phyloP scores from a whole-genome alignment of 2,797 vertebrate genomes.

The Spheniscus humboldti region DNA sequence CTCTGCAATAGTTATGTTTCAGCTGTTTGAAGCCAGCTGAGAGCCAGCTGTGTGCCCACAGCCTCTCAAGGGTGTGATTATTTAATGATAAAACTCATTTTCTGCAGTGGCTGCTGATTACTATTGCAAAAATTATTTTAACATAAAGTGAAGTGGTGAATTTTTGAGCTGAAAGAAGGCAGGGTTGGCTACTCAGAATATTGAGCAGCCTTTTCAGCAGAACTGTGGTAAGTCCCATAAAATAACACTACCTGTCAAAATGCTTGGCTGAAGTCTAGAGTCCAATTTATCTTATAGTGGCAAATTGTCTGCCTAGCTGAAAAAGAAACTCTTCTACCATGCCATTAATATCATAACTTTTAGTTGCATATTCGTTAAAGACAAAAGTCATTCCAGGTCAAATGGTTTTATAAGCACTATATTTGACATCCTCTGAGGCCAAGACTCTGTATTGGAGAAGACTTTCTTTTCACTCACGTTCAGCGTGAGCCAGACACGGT shows the following conservation, averaged over 20 bases:
- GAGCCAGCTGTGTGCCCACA: constrained; percentile 65
- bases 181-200: constrained; percentile 36
- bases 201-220: constrained; percentile 10
- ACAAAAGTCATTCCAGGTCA: not conserved
- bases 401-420: not conserved
- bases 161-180: constrained; percentile 27
- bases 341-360: not conserved
- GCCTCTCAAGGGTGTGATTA: constrained; percentile 73
- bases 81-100: constrained; percentile 75
- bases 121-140: constrained; percentile 53
- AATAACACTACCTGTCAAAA: constrained; percentile 27
- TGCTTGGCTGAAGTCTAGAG: not conserved
- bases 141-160: constrained; percentile 33
- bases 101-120: constrained; percentile 48
- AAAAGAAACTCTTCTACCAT: not conserved
- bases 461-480: not conserved
- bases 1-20: constrained; percentile 67
- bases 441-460: not conserved
- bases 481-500: not conserved
- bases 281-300: not conserved
- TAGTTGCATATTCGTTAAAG: not conserved
- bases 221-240: not conserved
- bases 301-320: not conserved
- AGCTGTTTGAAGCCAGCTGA: constrained; percentile 59
- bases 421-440: not conserved